Base-by-base conservation (phyloP, 2,888 invertebrate genomes). In the Drosophila colorata region DNA sequence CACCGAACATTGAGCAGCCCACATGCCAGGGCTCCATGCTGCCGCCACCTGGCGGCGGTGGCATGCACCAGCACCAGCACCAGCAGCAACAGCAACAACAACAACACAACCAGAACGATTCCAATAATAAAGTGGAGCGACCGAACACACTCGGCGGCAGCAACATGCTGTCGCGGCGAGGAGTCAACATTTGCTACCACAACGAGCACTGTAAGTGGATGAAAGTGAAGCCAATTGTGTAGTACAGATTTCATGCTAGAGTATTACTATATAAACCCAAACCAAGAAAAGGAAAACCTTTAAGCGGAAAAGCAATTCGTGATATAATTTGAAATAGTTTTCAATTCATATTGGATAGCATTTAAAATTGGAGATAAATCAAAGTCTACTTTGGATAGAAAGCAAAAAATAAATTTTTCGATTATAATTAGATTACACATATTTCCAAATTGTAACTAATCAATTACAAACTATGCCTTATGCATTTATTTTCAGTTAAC, bases 131-230 rank as follows among this genome's bases (percentile, higher is more conserved):
- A 93, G 95, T 96, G 69, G 96, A 96, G 93, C 94, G 97, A 90
- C 97, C 97, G 75, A 96, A 95, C 91, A 95, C 96, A 78, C 94
- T 97, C 91, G 95, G 95, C 78, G 95, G 95, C 80, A 95, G 95
- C 79, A 95, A 95, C 84, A 95, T 95, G 92, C 93, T 95, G 84
- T 95, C 96, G 87, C 94, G 97, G 90, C 94, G 97, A 91, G 85
- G 87, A 31, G 93, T 95, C 88, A 91, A 91, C 81, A 94, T 96
- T 92, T 96, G 96, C 93, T 96, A 96, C 93, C 96, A 95, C 93
- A 95, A 95, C 78, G 96, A 96, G 92, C 95, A 96, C 91, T 95
- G 94, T 94, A 93, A 94, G 94, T 94, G 76, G 18, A 51, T 9
- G 41, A 43, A 47, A 41, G 13, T 52, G 18, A 16, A 33, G 8